Conservation (phyloP, 2,797 vertebrate species). For the Masticophis lateralis region DNA sequence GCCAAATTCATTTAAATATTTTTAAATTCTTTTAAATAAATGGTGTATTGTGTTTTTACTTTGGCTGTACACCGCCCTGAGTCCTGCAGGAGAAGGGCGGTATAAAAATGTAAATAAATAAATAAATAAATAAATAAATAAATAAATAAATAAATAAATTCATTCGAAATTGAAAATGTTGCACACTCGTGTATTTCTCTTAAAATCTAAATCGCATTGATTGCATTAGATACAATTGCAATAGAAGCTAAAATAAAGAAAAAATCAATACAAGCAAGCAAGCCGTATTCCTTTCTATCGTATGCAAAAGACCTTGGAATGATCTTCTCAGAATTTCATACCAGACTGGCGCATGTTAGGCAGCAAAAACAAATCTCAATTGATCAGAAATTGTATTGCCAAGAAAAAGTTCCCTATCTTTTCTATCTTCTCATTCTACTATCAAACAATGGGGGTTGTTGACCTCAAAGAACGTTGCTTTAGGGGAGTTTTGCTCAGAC, state of each 20-base stretch:
- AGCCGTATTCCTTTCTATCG: slow-evolving; percentile 9
- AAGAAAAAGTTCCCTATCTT: slow-evolving; percentile 25
- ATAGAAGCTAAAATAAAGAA: neutral
- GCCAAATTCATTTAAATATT: too few relatives aligned
- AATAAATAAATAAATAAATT: too few relatives aligned
- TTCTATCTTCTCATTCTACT: slow-evolving; percentile 35
- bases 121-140: too few relatives aligned
- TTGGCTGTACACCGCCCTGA: too few relatives aligned
- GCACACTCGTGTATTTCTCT: neutral
- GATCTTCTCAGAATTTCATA: slow-evolving; percentile 22
- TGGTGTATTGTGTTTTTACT: too few relatives aligned
- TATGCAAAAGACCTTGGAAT: slow-evolving; percentile 18
- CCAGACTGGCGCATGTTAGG: slow-evolving; percentile 33
- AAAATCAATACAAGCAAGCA: neutral
- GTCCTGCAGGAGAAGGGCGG: too few relatives aligned
- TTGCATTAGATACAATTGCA: neutral
- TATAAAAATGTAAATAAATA: too few relatives aligned
- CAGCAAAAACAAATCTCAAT: slow-evolving; percentile 11
- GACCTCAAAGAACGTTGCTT: slow-evolving; percentile 51
- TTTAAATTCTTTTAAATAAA: too few relatives aligned
- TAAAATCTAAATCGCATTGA: neutral
- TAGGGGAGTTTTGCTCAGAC: slow-evolving; percentile 37
- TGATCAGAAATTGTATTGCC: slow-evolving; percentile 33
- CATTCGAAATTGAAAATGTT: neutral
- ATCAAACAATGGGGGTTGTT: slow-evolving; percentile 12